A percentile compares a stretch with the other conserved stretches of the same genome.
phyloP scores from a whole-genome alignment of 2,888 invertebrate species.

The Lagria hirta region DNA sequence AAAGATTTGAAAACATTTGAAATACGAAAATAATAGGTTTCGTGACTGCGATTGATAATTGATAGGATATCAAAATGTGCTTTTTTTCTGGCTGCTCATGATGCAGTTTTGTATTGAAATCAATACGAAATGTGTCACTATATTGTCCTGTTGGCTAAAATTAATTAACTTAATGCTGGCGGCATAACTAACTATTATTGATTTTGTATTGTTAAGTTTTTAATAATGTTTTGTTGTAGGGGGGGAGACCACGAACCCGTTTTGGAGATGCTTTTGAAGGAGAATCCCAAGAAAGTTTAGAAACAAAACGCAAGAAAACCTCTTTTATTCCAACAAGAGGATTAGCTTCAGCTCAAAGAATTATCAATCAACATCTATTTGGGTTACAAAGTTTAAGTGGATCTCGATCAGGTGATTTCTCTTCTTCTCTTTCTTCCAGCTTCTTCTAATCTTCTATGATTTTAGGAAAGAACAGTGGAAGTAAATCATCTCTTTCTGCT shows the following conservation, averaged over 20 bases:
- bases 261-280: slow-evolving; percentile 55
- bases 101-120: too few species aligned
- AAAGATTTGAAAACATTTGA: too few species aligned
- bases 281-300: slow-evolving; percentile 60
- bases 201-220: neutral
- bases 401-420: slow-evolving; percentile 51
- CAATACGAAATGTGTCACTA: slow-evolving; percentile 17
- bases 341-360: slow-evolving; percentile 69
- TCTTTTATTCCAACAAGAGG: slow-evolving; percentile 66
- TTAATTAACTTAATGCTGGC: slow-evolving; percentile 12
- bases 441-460: too few species aligned
- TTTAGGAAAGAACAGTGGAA: slow-evolving; percentile 60
- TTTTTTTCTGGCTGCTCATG: too few species aligned
- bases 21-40: too few species aligned
- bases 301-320: slow-evolving; percentile 54
- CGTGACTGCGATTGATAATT: too few species aligned
- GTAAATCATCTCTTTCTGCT: slow-evolving; percentile 67
- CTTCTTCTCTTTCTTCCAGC: too few species aligned
- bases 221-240: slow-evolving; percentile 30
- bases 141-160: slow-evolving; percentile 4
- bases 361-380: slow-evolving; percentile 74
- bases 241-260: slow-evolving; percentile 52
- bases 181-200: too few species aligned
- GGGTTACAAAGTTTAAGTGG: slow-evolving; percentile 61
- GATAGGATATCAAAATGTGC: too few species aligned